Conservation (phyloP, 2,797 vertebrate genomes). For the Luscinia luscinia region DNA sequence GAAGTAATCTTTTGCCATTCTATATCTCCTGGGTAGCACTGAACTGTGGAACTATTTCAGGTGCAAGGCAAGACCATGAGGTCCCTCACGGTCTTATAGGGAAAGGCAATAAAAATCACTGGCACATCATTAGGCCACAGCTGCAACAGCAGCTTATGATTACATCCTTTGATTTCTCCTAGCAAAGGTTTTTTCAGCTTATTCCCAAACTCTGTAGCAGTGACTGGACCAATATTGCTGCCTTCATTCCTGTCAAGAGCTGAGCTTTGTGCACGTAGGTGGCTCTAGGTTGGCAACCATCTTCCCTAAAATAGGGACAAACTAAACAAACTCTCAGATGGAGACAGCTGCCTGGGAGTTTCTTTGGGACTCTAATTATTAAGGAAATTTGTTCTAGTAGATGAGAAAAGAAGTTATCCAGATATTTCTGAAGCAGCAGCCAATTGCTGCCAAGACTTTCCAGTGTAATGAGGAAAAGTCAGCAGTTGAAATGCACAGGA, state of each 20-base stretch:
- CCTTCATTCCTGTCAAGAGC: not conserved
- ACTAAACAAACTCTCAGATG: not conserved
- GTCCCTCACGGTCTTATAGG: constrained; percentile 53
- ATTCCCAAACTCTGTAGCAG: not conserved
- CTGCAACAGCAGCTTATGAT: constrained; percentile 43
- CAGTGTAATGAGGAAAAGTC: not conserved
- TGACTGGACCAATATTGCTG: not conserved
- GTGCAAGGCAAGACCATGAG: constrained; percentile 31
- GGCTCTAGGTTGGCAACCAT: not conserved
- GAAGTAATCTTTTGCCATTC: constrained; percentile 60
- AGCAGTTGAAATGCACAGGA: not conserved
- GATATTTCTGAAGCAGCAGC: not conserved
- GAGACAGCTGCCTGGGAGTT: not conserved
- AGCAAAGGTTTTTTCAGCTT: constrained; percentile 1
- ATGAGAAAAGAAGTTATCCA: not conserved
- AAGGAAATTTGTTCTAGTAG: not conserved
- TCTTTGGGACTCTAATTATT: not conserved
- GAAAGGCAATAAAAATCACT: constrained; percentile 59
- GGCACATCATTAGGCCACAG: constrained; percentile 48
- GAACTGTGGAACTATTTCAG: constrained; percentile 56
- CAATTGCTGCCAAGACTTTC: not conserved
- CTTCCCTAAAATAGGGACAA: not conserved
- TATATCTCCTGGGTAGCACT: constrained; percentile 15
- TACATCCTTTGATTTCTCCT: constrained; percentile 33
- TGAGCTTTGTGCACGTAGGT: not conserved